Evolutionary conservation across 2,797 vertebrate species (phyloP).

Genomic region (Tauraco hartlaubi): DNA sequence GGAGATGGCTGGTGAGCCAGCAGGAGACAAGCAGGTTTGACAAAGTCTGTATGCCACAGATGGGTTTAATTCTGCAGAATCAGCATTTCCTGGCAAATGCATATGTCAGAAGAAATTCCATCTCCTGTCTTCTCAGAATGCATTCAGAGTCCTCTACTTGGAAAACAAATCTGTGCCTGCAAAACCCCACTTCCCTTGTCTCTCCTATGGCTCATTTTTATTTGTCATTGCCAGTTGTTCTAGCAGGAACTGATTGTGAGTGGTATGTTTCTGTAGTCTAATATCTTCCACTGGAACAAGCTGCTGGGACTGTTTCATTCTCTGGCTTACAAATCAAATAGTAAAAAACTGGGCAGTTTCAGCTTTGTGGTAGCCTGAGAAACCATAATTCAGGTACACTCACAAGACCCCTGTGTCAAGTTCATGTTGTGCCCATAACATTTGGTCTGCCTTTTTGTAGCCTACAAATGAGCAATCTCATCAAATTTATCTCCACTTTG

Average conservation of each 20-base stretch:
- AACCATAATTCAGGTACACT: not conserved
- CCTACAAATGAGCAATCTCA: not conserved
- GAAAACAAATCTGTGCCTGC: not conserved
- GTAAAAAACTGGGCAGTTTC: not conserved
- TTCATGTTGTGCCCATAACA: not conserved
- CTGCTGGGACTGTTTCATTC: not conserved
- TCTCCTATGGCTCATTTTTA: not conserved
- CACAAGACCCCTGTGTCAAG: not conserved
- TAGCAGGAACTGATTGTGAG: not conserved
- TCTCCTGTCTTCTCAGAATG: not conserved
- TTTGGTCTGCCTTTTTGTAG: not conserved
- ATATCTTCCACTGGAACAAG: not conserved
- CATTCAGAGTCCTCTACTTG: not conserved
- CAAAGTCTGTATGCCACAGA: slow-evolving; percentile 8
- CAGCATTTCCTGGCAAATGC: slow-evolving; percentile 20
- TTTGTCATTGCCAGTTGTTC: not conserved
- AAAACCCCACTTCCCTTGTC: not conserved
- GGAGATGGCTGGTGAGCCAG: not conserved
- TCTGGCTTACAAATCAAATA: not conserved
- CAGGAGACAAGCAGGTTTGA: slow-evolving; percentile 28
- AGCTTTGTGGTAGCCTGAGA: not conserved
- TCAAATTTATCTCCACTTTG: not conserved
- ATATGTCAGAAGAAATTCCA: slow-evolving; percentile 43
- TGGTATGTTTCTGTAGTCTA: not conserved
- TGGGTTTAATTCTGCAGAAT: slow-evolving; percentile 18